Conservation (phyloP, 2,888 invertebrate genomes). For the Lasiommata megera region DNA sequence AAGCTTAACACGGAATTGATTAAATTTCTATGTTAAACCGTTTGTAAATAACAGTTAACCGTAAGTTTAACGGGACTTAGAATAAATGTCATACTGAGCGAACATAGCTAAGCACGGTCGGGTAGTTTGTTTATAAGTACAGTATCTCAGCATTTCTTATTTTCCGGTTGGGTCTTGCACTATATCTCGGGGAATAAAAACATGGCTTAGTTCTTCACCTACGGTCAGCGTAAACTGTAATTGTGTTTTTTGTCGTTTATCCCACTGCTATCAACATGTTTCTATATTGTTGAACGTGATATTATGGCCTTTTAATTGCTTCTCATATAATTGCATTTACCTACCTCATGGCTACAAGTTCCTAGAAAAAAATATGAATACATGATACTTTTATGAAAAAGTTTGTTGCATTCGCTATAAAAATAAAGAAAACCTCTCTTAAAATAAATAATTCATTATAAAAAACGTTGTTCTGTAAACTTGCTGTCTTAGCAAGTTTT, state of each 20-base stretch:
- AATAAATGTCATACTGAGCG: too few species aligned
- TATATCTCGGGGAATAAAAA: background rate
- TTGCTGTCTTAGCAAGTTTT: too few species aligned
- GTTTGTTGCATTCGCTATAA: too few species aligned
- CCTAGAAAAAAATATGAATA: background rate
- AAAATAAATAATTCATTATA: too few species aligned
- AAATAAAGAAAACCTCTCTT: too few species aligned
- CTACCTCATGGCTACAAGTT: background rate
- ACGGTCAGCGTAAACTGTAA: background rate
- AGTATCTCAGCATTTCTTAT: background rate
- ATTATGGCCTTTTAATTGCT: conserved; percentile 9
- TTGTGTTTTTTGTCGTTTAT: conserved; percentile 4
- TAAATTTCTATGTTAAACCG: too few species aligned
- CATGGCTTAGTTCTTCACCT: background rate
- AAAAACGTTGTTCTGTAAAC: too few species aligned
- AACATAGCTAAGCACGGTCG: too few species aligned
- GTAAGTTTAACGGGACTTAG: too few species aligned
- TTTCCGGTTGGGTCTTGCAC: background rate
- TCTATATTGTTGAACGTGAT: conserved; percentile 7
- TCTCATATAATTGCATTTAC: background rate
- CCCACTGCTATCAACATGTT: background rate
- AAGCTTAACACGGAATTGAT: too few species aligned
- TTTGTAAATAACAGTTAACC: too few species aligned
- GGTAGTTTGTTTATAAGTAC: background rate
- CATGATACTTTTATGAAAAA: too few species aligned